Conservation (phyloP, 2,888 invertebrate species). For the Polyommatus icarus region DNA sequence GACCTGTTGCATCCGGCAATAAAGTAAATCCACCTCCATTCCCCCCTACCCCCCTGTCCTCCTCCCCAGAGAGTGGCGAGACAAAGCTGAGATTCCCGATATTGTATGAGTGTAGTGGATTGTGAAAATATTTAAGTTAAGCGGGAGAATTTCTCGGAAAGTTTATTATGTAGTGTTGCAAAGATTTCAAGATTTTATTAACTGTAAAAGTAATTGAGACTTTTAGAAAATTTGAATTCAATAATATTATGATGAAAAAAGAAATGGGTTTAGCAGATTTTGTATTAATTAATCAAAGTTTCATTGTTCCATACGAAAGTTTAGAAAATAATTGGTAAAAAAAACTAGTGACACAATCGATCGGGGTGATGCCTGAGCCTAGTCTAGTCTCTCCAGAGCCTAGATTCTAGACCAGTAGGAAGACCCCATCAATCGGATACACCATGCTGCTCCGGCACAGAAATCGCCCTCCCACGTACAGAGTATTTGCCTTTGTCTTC, state of each 20-base stretch:
- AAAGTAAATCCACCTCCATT: conserved; percentile 62
- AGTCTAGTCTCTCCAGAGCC: background rate
- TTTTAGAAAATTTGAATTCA: no score
- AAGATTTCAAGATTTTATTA: no score
- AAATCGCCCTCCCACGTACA: background rate
- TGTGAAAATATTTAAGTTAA: background rate
- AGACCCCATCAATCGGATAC: background rate
- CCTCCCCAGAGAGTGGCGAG: conserved; percentile 10
- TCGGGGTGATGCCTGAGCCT: background rate
- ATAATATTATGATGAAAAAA: no score
- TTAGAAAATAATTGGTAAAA: no score
- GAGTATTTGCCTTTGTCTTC: background rate
- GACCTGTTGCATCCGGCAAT: conserved; percentile 77
- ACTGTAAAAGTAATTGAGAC: no score
- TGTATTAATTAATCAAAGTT: no score
- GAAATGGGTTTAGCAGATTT: no score
- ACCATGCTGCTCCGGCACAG: background rate
- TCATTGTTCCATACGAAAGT: no score
- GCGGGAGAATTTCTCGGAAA: background rate
- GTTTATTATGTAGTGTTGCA: background rate
- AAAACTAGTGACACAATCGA: no score
- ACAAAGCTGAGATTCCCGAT: conserved; percentile 3
- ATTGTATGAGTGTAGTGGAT: conserved; percentile 11
- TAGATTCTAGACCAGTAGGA: background rate
- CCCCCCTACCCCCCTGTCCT: conserved; percentile 36